Percentiles rank a stretch among this genome's conserved stretches.
phyloP scores from a whole-genome alignment of 2,797 vertebrate species.

The Psittacula echo region DNA sequence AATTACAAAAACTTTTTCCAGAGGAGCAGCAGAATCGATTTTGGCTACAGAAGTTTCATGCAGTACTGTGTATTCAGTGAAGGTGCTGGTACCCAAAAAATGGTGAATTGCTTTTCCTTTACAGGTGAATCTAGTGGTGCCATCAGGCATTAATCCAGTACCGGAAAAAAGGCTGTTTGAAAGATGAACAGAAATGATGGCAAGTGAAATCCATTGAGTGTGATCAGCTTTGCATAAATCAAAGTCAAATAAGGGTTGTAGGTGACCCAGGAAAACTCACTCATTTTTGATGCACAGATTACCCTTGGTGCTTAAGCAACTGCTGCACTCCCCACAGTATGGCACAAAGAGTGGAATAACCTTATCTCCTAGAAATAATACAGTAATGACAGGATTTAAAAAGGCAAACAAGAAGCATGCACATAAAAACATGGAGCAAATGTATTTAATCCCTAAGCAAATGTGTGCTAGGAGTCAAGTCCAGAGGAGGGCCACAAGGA shows the following conservation, averaged over 20 bases:
- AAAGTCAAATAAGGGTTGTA: neutral
- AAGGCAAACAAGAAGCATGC: neutral
- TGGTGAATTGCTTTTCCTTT: slow-evolving; percentile 77
- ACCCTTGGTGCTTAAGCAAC: slow-evolving; percentile 57
- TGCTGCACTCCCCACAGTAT: slow-evolving; percentile 74
- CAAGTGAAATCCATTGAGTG: neutral
- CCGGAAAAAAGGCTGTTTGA: neutral
- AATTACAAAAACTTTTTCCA: too few relatives aligned
- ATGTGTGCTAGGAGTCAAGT: too few relatives aligned
- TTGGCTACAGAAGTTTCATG: slow-evolving; percentile 76
- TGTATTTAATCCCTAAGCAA: neutral
- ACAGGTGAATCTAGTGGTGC: slow-evolving; percentile 79
- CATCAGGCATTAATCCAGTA: slow-evolving; percentile 67
- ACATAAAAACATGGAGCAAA: neutral
- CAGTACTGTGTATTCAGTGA: slow-evolving; percentile 83
- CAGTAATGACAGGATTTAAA: neutral
- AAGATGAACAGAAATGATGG: slow-evolving; percentile 9
- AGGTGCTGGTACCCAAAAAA: slow-evolving; percentile 76
- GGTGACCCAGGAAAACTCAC: slow-evolving; percentile 62
- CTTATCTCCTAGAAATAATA: slow-evolving; percentile 76
- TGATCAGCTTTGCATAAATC: neutral
- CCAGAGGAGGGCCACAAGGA: too few relatives aligned
- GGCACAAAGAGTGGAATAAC: slow-evolving; percentile 79
- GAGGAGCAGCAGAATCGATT: slow-evolving; percentile 65
- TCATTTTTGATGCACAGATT: slow-evolving; percentile 60